Base-by-base conservation (phyloP, 2,797 vertebrate genomes). In the Cyprinella venusta region DNA sequence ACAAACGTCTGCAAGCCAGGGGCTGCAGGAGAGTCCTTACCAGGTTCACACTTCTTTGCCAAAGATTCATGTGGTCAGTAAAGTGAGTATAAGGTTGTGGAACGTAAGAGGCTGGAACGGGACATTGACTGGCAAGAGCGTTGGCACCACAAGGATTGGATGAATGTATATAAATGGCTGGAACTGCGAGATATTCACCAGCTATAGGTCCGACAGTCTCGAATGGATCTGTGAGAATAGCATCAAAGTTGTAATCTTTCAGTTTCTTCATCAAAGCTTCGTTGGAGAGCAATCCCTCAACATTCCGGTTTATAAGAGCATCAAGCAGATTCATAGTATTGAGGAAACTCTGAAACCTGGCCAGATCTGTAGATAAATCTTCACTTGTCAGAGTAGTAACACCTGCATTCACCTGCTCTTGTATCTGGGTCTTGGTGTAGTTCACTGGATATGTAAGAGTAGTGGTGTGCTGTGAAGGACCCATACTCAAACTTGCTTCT, bases 161-260 rank as follows among this genome's bases (percentile, higher is more conserved):
- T 6, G 87, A 82, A 7, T 90, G 19, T 1, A 91, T 54, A 71
- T 89, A 92, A 45, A 92, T 79, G 0, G 90, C 90, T 50, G 93
- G 91, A 18, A 94, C 7, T 0, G 75, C 89, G 19, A 95, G 91
- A 48, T 90, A 88, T 65, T 93, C 90, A 0, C 91, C 91, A 68
- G 92, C 0, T 19, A 93, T 92, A 72, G 88, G 79, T 50, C 93
- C 93, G 2, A 87, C 86, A 0, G 89, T 79, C 19, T 89, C 86
- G 30, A 90, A 86, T 0, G 93, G 90, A 75, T 92, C 92, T 76
- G 91, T 91, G 64, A 93, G 87, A 26, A 94, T 79, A 4, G 89
- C 88, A 4, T 92, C 89, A 59, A 92, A 93, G 8, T 83, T 42
- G 26, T 54, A 65, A 6, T 81, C 69, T 30, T 40, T 59, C 18